A percentile compares a stretch with the other conserved stretches of the same genome.
phyloP scores from a whole-genome alignment of 2,888 invertebrate genomes.

The Synergus itoensis region DNA sequence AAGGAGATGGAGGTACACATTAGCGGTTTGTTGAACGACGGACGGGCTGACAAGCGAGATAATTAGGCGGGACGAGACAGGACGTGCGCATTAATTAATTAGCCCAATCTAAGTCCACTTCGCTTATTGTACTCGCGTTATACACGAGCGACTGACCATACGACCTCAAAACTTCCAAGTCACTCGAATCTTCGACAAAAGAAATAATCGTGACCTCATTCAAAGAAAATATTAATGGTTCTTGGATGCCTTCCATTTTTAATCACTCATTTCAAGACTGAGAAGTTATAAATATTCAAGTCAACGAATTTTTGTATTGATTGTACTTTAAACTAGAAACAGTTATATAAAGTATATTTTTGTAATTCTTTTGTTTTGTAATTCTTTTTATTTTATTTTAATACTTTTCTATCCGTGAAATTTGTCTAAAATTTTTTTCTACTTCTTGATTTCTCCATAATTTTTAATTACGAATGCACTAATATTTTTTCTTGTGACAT shows the following conservation, averaged over 20 bases:
- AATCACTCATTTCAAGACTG: too few species aligned
- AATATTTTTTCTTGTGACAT: too few species aligned
- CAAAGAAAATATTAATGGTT: slow-evolving; percentile 27
- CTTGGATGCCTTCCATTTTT: background rate
- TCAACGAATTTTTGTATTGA: too few species aligned
- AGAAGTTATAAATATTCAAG: too few species aligned
- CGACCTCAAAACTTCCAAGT: slow-evolving; percentile 66
- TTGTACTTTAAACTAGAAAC: too few species aligned
- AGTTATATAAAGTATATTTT: too few species aligned
- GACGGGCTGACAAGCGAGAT: slow-evolving; percentile 74
- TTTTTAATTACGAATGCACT: too few species aligned
- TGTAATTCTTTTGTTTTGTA: too few species aligned
- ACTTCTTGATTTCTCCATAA: too few species aligned
- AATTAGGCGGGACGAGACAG: slow-evolving; percentile 76
- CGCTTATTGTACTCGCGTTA: slow-evolving; percentile 69
- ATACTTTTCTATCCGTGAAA: too few species aligned
- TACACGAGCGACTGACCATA: slow-evolving; percentile 65
- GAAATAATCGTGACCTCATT: slow-evolving; percentile 12
- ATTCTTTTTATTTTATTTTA: too few species aligned
- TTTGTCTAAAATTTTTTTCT: too few species aligned
- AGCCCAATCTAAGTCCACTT: slow-evolving; percentile 76
- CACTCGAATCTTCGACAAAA: slow-evolving; percentile 23
- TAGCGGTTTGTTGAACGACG: slow-evolving; percentile 68
- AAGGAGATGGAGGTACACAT: slow-evolving; percentile 54
- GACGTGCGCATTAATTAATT: slow-evolving; percentile 78